phyloP scores from a whole-genome alignment of 2,113 vertebrate species.

The Spea multiplicata region DNA sequence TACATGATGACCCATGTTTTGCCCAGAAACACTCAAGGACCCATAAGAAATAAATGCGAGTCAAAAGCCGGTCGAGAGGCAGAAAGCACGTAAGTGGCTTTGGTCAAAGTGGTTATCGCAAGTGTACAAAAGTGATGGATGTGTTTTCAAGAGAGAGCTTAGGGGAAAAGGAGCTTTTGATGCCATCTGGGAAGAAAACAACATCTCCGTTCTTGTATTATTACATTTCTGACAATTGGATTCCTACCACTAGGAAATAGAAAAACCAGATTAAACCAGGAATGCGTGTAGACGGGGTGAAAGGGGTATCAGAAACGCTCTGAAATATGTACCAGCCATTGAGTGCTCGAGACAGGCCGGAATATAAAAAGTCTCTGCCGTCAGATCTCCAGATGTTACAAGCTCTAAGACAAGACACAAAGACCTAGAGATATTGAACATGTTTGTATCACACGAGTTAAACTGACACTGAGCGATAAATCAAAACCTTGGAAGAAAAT shows the following conservation, averaged over 20 bases:
- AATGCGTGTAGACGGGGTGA: conserved; percentile 34
- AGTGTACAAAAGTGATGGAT: conserved; percentile 38
- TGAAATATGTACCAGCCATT: neutral
- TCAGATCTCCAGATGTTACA: no score
- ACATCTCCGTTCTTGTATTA: conserved; percentile 31
- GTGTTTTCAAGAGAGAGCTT: conserved; percentile 31
- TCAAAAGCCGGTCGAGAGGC: conserved; percentile 19
- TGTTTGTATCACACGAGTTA: no score
- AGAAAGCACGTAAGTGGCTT: conserved; percentile 25
- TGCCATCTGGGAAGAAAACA: conserved; percentile 43
- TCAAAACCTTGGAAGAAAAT: no score
- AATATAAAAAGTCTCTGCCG: no score
- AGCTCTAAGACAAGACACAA: no score
- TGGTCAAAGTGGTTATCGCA: conserved; percentile 35
- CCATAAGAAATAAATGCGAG: conserved; percentile 37
- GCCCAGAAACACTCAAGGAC: conserved; percentile 31
- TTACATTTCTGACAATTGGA: conserved; percentile 44
- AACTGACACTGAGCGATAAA: no score
- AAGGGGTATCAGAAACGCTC: conserved; percentile 16
- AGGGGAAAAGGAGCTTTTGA: conserved; percentile 11
- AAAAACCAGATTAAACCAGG: conserved; percentile 25
- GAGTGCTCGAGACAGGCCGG: neutral
- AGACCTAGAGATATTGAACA: no score
- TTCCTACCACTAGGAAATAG: conserved; percentile 38
- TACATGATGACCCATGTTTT: conserved; percentile 32